Conservation (phyloP, 2,888 invertebrate species). For the Opisthograptis luteolata region DNA sequence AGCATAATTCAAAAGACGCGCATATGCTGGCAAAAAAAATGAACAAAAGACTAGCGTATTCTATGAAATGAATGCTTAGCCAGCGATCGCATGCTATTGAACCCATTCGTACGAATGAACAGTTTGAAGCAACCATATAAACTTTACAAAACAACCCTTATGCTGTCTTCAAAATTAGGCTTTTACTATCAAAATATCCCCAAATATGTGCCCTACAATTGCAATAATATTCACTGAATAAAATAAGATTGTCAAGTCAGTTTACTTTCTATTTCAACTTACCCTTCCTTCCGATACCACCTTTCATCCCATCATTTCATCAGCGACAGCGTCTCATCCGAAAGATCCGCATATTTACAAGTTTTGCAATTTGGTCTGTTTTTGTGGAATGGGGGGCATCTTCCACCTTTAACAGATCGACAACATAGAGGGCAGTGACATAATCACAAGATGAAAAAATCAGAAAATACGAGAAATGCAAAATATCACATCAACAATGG, state of each 20-base stretch:
- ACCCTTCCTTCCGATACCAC: slow-evolving; percentile 53
- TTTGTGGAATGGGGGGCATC: slow-evolving; percentile 51
- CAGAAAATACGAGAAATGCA: slow-evolving; percentile 47
- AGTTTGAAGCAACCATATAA: too few relatives aligned
- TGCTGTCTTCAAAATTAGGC: background rate
- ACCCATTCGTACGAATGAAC: too few relatives aligned
- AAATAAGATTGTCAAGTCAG: slow-evolving; percentile 10
- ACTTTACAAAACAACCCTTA: too few relatives aligned
- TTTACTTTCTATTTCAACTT: slow-evolving; percentile 41
- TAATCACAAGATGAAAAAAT: slow-evolving; percentile 62
- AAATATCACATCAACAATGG: slow-evolving; percentile 49
- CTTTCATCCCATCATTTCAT: slow-evolving; percentile 35
- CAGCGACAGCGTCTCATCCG: slow-evolving; percentile 37
- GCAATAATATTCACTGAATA: slow-evolving; percentile 8
- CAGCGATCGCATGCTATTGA: too few relatives aligned
- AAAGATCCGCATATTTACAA: slow-evolving; percentile 41
- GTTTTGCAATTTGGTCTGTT: slow-evolving; percentile 47
- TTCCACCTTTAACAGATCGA: slow-evolving; percentile 80
- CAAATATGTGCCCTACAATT: background rate
- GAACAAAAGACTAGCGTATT: too few relatives aligned
- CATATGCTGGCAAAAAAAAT: too few relatives aligned
- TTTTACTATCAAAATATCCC: background rate
- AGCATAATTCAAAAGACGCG: background rate
- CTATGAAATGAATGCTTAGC: too few relatives aligned
- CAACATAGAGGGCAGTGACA: slow-evolving; percentile 66